Evolutionary conservation across 2,888 invertebrate species (phyloP), one percentile per base, ranked within the genome.

Genomic region (Drosophila maculinotata): DNA sequence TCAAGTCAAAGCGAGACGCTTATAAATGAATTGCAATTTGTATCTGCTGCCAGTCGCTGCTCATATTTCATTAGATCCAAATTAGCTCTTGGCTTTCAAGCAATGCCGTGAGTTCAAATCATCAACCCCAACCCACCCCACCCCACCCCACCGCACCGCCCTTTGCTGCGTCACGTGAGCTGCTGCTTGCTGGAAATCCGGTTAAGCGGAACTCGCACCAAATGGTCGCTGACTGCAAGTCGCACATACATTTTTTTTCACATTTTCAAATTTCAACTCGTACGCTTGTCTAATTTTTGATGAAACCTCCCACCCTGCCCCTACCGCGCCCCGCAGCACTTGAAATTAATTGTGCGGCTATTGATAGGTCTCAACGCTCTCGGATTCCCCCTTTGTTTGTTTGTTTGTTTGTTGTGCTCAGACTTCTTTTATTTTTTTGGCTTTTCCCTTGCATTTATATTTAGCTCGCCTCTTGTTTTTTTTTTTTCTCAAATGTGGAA

Each of bases 141-240:
- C 15, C 3, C 28, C n/a, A n/a, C 9, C n/a, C 14, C 0, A n/a
- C 3, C 5, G 7, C n/a, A 1, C 25, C 25, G 10, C 41, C 1
- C 45, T 9, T 1, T 7, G 4, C n/a, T n/a, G 30, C 45, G 57
- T 53, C 72, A 72, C 54, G 72, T 64, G 52, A 76, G 35, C 31
- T 23, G 47, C 12, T 52, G 39, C 39, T 28, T 31, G 38, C 51
- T 77, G 81, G 69, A 79, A 82, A 84, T 79, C 81, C 81, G 69
- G 70, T 62, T 53, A 57, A 74, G 65, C 81, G 88, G 88, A 81
- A 79, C 86, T 81, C 72, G 47, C 81, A 87, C 81, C 88, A 85
- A 87, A 87, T 72, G 86, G 67, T 23, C 42, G 68, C 65, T 35
- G 65, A 44, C 76, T 64, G 57, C 65, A 51, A 54, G 51, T 80